These are phyloP conservation scores for Clusia tigrina DNA, from an alignment of 2,888 invertebrate species.

Conservation along the genomic window DNA sequence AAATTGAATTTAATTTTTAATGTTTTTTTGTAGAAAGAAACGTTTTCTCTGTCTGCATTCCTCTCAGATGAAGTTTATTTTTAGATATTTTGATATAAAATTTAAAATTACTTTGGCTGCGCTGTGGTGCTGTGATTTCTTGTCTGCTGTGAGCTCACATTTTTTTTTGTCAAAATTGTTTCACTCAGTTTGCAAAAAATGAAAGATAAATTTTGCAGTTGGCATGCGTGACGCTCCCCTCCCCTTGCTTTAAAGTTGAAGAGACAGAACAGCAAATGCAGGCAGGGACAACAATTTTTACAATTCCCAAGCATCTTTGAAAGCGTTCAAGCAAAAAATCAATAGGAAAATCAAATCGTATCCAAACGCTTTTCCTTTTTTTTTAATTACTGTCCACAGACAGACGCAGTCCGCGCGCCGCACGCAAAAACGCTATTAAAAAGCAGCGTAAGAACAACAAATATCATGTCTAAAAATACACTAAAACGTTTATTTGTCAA, in stretches of 20 bases:
- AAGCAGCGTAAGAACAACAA: constrained; percentile 31
- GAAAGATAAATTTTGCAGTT: neutral
- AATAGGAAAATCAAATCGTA: neutral
- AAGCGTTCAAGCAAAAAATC: neutral
- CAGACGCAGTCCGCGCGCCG: constrained; percentile 17
- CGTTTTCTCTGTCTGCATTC: constrained; percentile 20
- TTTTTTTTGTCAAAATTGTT: neutral
- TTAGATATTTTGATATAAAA: constrained; percentile 11
- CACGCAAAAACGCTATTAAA: constrained; percentile 21
- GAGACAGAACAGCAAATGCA: no score
- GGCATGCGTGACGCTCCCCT: no score
- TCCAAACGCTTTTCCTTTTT: neutral
- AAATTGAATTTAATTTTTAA: no score
- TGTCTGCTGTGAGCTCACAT: neutral
- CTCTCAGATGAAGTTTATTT: constrained; percentile 12
- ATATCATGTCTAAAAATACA: constrained; percentile 51
- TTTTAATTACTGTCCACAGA: constrained; percentile 3
- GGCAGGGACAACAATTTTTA: neutral
- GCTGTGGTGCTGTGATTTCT: neutral
- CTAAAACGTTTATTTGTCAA: constrained; percentile 26
- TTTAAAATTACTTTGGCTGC: neutral
- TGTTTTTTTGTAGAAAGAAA: neutral
- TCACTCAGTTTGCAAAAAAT: neutral
- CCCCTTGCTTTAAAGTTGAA: no score
- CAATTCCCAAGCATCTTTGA: no score